Conservation (phyloP, 2,797 vertebrate genomes). For the Sebastolobus alascanus region DNA sequence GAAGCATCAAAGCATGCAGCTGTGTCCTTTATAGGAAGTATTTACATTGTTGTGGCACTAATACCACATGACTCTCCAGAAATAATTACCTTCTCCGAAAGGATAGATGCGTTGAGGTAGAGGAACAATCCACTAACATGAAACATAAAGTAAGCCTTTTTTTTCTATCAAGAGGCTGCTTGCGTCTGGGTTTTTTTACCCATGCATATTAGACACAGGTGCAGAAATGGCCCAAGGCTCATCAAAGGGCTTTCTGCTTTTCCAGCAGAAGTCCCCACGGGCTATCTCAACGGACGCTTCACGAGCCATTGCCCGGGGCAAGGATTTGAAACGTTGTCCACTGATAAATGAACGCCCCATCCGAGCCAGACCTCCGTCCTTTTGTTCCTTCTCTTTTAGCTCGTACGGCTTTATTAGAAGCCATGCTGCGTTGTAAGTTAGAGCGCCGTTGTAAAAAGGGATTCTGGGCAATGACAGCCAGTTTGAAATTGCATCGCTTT, state of each 20-base stretch:
- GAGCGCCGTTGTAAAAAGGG: conserved; percentile 38
- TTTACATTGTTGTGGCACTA: neutral
- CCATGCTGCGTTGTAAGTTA: conserved; percentile 52
- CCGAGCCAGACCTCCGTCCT: conserved; percentile 56
- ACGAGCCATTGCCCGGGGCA: conserved; percentile 67
- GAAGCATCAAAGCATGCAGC: neutral
- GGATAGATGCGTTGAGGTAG: conserved; percentile 4
- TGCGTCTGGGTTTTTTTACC: conserved; percentile 51
- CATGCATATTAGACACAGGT: conserved; percentile 76
- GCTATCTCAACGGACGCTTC: conserved; percentile 61
- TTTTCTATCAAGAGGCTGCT: conserved; percentile 50
- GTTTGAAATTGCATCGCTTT: conserved; percentile 53
- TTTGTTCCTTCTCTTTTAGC: conserved; percentile 63
- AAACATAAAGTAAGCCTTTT: conserved; percentile 28
- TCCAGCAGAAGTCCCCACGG: conserved; percentile 64
- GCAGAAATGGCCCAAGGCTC: conserved; percentile 65
- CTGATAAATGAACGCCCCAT: conserved; percentile 79
- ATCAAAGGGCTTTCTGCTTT: conserved; percentile 71
- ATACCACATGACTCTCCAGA: neutral
- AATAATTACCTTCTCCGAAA: neutral
- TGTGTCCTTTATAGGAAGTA: conserved; percentile 3
- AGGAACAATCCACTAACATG: conserved; percentile 14
- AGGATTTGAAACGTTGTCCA: conserved; percentile 75
- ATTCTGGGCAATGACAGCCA: conserved; percentile 53
- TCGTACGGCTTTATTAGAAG: conserved; percentile 74